Conservation (phyloP, 2,797 vertebrate genomes). For the Scleropages formosus region DNA sequence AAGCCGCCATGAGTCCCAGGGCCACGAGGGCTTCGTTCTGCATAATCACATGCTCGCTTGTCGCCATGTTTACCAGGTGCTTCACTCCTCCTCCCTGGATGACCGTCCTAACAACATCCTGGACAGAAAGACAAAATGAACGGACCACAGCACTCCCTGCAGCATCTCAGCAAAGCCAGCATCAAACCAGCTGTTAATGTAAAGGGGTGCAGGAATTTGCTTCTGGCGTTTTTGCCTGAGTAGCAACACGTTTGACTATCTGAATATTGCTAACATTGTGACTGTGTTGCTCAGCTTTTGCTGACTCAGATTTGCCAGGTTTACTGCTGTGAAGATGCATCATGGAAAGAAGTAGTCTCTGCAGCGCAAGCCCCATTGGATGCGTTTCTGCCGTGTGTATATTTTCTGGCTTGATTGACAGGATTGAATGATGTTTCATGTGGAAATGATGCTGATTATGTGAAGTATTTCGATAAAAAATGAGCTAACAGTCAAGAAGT, state of each 20-base stretch:
- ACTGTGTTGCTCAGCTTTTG: background rate
- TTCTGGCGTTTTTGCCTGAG: background rate
- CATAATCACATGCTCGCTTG: constrained; percentile 99
- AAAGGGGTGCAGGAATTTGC: background rate
- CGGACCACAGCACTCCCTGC: background rate
- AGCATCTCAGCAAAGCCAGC: no score
- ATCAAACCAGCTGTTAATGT: background rate
- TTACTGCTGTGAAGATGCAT: no score
- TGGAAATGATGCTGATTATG: no score
- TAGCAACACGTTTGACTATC: background rate
- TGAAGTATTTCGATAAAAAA: no score
- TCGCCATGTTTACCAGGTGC: constrained; percentile 95
- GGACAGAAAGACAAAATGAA: constrained; percentile 49
- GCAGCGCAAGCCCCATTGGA: no score
- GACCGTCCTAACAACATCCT: constrained; percentile 91
- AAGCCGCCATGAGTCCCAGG: constrained; percentile 86
- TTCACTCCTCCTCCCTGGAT: constrained; percentile 91
- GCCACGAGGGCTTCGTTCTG: constrained; percentile 97
- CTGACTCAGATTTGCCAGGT: background rate
- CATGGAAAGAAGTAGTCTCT: no score
- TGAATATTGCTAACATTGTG: no score
- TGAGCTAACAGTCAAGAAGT: no score
- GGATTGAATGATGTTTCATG: no score
- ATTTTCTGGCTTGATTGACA: no score
- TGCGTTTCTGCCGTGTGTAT: no score